These are phyloP conservation scores for Myanophis thanlyinensis DNA, from an alignment of 2,113 vertebrate genomes.

Conservation along the genomic window DNA sequence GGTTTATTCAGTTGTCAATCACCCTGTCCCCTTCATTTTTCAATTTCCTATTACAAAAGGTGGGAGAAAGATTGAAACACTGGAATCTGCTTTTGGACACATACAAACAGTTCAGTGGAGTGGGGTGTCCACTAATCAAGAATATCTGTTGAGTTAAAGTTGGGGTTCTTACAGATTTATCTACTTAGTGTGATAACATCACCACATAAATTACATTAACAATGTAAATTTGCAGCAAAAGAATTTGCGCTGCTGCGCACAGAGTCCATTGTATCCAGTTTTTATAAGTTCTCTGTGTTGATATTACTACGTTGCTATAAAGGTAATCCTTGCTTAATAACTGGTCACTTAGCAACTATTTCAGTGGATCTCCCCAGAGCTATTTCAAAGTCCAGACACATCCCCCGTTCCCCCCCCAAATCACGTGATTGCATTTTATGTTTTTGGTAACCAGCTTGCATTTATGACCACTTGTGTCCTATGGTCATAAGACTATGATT, in stretches of 20 bases:
- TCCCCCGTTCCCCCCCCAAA: too few relatives aligned
- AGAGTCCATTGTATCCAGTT: background rate
- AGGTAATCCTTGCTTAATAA: background rate
- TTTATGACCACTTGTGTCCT: too few relatives aligned
- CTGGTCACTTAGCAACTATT: too few relatives aligned
- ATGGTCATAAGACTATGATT: too few relatives aligned
- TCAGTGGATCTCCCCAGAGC: too few relatives aligned
- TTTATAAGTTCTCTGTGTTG: background rate
- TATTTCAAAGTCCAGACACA: too few relatives aligned
- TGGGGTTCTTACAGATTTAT: background rate
- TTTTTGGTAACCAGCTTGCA: too few relatives aligned
- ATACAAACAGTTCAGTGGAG: background rate
- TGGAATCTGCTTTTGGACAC: background rate
- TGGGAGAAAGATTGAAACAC: background rate
- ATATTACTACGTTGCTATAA: too few relatives aligned
- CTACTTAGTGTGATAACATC: background rate
- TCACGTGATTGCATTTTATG: too few relatives aligned
- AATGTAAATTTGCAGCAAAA: background rate
- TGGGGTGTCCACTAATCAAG: background rate
- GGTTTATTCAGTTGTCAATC: background rate
- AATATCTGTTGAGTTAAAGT: background rate
- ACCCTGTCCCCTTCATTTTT: background rate
- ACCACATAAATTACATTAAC: background rate
- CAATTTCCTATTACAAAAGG: background rate
- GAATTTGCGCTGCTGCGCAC: background rate